A percentile compares a stretch with the other conserved stretches of the same genome.
Evolutionary conservation across 23 tunicate genomes (phyloP).

Genomic region (Styela plicata): DNA sequence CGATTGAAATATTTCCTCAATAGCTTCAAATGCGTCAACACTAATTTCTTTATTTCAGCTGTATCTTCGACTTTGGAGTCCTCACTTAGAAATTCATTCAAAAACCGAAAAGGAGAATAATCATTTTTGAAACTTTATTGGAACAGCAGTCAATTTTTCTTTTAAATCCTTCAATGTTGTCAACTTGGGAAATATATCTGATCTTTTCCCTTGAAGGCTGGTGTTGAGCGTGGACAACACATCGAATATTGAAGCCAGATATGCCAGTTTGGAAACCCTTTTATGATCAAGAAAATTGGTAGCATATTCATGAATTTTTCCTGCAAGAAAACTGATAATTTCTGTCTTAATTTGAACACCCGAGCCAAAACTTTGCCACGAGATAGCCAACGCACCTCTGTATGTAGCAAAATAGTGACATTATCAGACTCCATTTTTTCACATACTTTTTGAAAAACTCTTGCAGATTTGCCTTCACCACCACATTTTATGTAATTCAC

Average conservation of each 20-base stretch:
- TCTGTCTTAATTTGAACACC: constrained; percentile 24
- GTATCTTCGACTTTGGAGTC: constrained; percentile 39
- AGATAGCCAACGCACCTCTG: constrained; percentile 20
- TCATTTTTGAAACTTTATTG: constrained; percentile 37
- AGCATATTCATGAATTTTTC: constrained; percentile 37
- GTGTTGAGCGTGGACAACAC: constrained; percentile 49
- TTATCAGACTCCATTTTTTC: constrained; percentile 24
- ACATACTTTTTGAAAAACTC: constrained; percentile 19
- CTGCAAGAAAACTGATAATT: constrained; percentile 43
- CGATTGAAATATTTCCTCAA: constrained; percentile 22
- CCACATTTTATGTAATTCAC: constrained; percentile 53
- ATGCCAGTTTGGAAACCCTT: constrained; percentile 45
- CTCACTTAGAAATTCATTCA: constrained; percentile 38
- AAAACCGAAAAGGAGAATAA: constrained; percentile 40
- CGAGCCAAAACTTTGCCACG: constrained; percentile 24
- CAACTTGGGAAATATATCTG: constrained; percentile 44
- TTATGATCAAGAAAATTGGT: constrained; percentile 36
- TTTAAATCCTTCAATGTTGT: constrained; percentile 39
- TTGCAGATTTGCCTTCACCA: constrained; percentile 35
- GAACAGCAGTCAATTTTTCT: constrained; percentile 42
- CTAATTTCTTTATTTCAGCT: constrained; percentile 31
- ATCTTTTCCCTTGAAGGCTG: constrained; percentile 48
- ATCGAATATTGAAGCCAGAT: constrained; percentile 49
- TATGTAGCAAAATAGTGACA: constrained; percentile 22
- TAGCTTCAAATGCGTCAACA: constrained; percentile 36